Conservation (phyloP, 1,140 invertebrate species). For the Danaus melanippus region DNA sequence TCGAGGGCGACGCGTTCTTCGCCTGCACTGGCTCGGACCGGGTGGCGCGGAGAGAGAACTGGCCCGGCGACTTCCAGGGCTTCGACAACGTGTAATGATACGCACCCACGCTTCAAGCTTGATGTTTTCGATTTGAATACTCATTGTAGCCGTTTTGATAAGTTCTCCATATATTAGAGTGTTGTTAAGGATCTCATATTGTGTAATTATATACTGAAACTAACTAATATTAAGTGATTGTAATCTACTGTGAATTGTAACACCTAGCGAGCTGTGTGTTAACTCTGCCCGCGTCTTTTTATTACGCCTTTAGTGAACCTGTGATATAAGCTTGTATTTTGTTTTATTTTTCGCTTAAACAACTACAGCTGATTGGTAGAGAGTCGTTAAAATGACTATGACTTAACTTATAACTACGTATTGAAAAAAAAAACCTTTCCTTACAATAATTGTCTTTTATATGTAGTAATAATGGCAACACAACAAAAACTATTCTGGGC, state of each 20-base stretch:
- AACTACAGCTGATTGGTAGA: background rate
- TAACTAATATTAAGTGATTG: constrained; percentile 22
- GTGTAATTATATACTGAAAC: constrained; percentile 6
- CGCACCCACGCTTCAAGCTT: constrained; percentile 8
- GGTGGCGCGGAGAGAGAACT: constrained; percentile 60
- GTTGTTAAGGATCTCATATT: constrained; percentile 19
- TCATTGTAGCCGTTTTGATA: constrained; percentile 3
- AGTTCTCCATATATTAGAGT: constrained; percentile 4
- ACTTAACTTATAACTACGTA: too few relatives aligned
- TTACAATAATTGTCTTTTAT: too few relatives aligned
- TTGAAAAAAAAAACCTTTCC: too few relatives aligned
- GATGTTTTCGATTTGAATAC: background rate
- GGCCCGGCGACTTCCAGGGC: constrained; percentile 60
- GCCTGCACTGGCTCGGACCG: constrained; percentile 70
- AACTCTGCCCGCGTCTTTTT: constrained; percentile 16
- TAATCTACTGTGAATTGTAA: constrained; percentile 24
- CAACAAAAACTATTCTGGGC: constrained; percentile 13
- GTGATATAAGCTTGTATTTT: constrained; percentile 35
- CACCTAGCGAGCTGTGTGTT: constrained; percentile 10
- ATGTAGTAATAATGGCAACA: too few relatives aligned
- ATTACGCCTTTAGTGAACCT: constrained; percentile 43
- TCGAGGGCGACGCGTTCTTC: constrained; percentile 90
- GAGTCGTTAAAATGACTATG: too few relatives aligned
- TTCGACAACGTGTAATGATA: constrained; percentile 53
- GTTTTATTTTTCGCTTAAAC: constrained; percentile 15